Percentiles rank a stretch among this genome's conserved stretches.
phyloP scores from a whole-genome alignment of 2,113 vertebrate genomes.

The Tyrannus savana region DNA sequence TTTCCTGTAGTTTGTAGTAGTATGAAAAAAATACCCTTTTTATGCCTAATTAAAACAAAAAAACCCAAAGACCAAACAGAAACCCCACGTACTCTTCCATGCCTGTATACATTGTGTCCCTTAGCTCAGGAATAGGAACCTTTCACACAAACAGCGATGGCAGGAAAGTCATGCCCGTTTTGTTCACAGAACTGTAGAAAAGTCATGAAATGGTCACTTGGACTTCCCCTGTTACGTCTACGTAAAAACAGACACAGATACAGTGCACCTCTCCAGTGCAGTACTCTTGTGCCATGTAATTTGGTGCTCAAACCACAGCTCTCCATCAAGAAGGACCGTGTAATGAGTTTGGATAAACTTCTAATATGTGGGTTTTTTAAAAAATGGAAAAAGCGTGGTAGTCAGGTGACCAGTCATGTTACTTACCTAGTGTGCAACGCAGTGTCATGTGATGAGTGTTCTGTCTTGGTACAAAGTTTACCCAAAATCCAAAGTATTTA shows the following conservation, averaged over 20 bases:
- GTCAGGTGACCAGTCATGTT: not conserved
- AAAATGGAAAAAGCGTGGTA: not conserved
- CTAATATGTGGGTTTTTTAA: not conserved
- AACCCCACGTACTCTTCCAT: fast-evolving
- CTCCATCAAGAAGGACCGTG: not conserved
- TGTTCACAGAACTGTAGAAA: not conserved
- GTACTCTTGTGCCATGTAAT: not conserved
- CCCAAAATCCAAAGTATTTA: not conserved
- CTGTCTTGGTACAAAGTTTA: not conserved
- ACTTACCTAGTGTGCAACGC: not conserved
- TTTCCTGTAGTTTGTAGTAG: not conserved
- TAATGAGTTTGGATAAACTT: not conserved
- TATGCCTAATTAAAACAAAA: not conserved
- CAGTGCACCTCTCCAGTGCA: not conserved
- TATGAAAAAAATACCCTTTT: not conserved
- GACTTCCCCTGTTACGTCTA: fast-evolving
- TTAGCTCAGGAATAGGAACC: not conserved
- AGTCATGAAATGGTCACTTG: not conserved
- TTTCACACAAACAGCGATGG: not conserved
- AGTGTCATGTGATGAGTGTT: not conserved
- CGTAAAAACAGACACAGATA: fast-evolving
- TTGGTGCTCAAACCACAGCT: not conserved
- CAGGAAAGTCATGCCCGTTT: fast-evolving
- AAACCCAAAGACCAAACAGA: not conserved
- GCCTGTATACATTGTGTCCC: not conserved